A percentile compares a stretch with the other conserved stretches of the same genome.
These are phyloP conservation scores for Scomber colias DNA, from an alignment of 2,113 vertebrate genomes.

Conservation along the genomic window DNA sequence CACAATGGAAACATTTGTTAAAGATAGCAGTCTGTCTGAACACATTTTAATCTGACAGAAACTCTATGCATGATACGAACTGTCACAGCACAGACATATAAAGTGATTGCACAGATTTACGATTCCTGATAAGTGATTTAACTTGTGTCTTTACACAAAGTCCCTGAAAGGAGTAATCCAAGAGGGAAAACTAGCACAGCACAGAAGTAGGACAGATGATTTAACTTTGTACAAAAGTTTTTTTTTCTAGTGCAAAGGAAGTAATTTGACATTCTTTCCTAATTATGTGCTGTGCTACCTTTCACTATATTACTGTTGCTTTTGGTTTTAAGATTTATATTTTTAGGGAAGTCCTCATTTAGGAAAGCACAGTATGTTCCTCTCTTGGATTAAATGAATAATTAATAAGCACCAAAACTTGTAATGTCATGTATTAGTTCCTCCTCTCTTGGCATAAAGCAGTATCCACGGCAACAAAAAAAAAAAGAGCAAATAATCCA, in stretches of 20 bases:
- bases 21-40: slow-evolving; percentile 1
- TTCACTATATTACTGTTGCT: neutral
- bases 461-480: slow-evolving; percentile 16
- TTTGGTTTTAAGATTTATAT: slow-evolving; percentile 20
- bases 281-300: slow-evolving; percentile 19
- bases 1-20: slow-evolving; percentile 12
- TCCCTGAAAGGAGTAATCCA: slow-evolving; percentile 33
- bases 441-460: slow-evolving; percentile 9
- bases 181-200: slow-evolving; percentile 12
- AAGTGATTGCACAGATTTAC: slow-evolving; percentile 36
- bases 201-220: neutral
- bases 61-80: neutral
- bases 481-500: neutral
- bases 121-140: slow-evolving; percentile 26
- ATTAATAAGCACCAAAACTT: slow-evolving; percentile 45
- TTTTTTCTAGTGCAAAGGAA: slow-evolving; percentile 44
- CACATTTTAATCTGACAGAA: slow-evolving; percentile 9
- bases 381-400: slow-evolving; percentile 21
- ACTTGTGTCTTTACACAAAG: slow-evolving; percentile 13
- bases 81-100: neutral
- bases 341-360: neutral
- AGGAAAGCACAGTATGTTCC: slow-evolving; percentile 8
- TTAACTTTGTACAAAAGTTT: slow-evolving; percentile 34
- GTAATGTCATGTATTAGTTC: slow-evolving; percentile 2
- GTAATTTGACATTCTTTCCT: slow-evolving; percentile 3